Conservation (phyloP, 23 tunicate species). For the Trididemnum miniatum region DNA sequence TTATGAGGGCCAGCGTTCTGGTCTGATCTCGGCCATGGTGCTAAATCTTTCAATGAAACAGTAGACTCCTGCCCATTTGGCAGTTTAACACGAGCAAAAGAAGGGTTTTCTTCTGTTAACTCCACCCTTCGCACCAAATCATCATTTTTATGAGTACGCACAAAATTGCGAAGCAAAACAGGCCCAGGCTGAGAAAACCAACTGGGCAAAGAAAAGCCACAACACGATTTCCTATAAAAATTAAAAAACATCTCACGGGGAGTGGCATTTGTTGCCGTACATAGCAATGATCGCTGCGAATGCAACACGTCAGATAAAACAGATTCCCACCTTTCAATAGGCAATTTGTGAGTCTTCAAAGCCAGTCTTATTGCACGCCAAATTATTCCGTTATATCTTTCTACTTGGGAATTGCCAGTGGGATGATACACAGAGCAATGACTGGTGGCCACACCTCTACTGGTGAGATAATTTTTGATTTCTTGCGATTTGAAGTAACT, state of each 20-base stretch:
- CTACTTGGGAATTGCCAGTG: constrained; percentile 17
- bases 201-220: background rate
- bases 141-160: constrained; percentile 6
- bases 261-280: constrained; percentile 33
- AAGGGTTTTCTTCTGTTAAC: constrained; percentile 16
- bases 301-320: constrained; percentile 35
- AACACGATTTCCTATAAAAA: background rate
- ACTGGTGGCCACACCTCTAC: background rate
- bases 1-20: too few species aligned
- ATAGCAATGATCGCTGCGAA: background rate
- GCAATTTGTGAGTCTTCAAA: background rate
- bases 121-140: constrained; percentile 15
- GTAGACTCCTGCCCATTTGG: constrained; percentile 40
- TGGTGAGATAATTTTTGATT: background rate
- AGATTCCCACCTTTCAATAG: background rate
- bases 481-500: background rate
- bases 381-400: constrained; percentile 10
- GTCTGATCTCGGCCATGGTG: constrained; percentile 5
- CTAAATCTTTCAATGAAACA: constrained; percentile 19
- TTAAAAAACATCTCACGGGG: constrained; percentile 30
- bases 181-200: constrained; percentile 6
- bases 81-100: constrained; percentile 1
- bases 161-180: constrained; percentile 14
- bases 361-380: constrained; percentile 5
- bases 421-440: background rate